Evolutionary conservation across 1,140 invertebrate species (phyloP).

Genomic region (Carcinoscorpius rotundicauda): DNA sequence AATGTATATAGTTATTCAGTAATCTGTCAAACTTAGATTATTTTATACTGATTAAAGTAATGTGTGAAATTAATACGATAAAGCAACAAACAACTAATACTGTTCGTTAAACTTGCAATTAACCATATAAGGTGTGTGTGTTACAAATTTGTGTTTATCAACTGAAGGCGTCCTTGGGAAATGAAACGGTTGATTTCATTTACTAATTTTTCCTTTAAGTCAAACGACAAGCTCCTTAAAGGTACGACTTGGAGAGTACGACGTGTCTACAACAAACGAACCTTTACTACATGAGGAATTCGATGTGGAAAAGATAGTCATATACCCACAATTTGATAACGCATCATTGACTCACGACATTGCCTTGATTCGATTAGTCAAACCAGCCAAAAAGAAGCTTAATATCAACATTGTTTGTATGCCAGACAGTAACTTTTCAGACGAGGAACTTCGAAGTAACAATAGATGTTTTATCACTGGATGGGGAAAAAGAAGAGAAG

Average conservation of each 20-base stretch:
- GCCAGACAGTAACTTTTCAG: conserved; percentile 24
- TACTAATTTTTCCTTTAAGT: too few relatives aligned
- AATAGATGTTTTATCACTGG: conserved; percentile 43
- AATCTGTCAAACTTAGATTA: too few relatives aligned
- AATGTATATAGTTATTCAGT: too few relatives aligned
- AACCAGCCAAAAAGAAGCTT: conserved; percentile 26
- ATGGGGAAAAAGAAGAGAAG: conserved; percentile 41
- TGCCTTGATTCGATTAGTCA: conserved; percentile 32
- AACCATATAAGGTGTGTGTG: too few relatives aligned
- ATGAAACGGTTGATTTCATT: too few relatives aligned
- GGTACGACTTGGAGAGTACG: conserved; percentile 39
- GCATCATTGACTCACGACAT: conserved; percentile 36
- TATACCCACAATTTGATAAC: conserved; percentile 34
- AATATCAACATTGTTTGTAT: conserved; percentile 39
- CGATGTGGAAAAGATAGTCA: conserved; percentile 17
- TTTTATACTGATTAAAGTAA: too few relatives aligned
- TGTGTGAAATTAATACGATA: too few relatives aligned
- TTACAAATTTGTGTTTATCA: too few relatives aligned
- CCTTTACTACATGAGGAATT: conserved; percentile 28
- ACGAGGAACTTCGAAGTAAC: conserved; percentile 13
- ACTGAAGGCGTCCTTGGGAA: too few relatives aligned
- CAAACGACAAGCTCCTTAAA: conserved; percentile 24
- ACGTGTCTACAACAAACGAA: conserved; percentile 33
- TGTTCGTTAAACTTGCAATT: too few relatives aligned
- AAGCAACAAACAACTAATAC: too few relatives aligned